These are phyloP conservation scores for Neogobius melanostomus DNA, from an alignment of 2,113 vertebrate genomes.

Conservation along the genomic window DNA sequence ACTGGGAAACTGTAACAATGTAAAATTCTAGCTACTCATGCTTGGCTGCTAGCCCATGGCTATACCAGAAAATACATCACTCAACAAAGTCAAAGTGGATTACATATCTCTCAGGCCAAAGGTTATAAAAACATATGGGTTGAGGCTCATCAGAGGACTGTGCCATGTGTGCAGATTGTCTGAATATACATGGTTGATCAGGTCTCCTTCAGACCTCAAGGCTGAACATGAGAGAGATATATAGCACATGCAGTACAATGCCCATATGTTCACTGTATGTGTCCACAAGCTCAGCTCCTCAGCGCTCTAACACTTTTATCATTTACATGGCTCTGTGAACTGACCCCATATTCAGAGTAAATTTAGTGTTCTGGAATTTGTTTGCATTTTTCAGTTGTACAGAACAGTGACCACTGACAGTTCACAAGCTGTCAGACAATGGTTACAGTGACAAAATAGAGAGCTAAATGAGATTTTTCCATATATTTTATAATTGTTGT, in stretches of 20 bases:
- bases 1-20: background rate
- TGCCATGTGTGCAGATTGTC: slow-evolving; percentile 48
- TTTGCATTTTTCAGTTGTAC: background rate
- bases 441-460: slow-evolving; percentile 20
- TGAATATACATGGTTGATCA: slow-evolving; percentile 21
- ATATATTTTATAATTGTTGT: too few species aligned
- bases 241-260: background rate
- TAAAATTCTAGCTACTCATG: background rate
- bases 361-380: slow-evolving; percentile 44
- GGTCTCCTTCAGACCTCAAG: background rate
- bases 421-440: slow-evolving; percentile 46
- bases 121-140: slow-evolving; percentile 45
- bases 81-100: slow-evolving; percentile 24
- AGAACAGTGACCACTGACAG: slow-evolving; percentile 8
- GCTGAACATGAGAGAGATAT: background rate
- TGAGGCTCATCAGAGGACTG: slow-evolving; percentile 2
- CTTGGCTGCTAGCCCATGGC: background rate
- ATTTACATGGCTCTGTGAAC: background rate
- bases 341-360: slow-evolving; percentile 6
- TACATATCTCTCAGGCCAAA: slow-evolving; percentile 39
- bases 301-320: background rate
- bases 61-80: slow-evolving; percentile 3
- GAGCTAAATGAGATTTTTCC: too few species aligned
- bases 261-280: background rate
- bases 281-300: background rate